Evolutionary conservation across 2,888 invertebrate genomes (phyloP).

Genomic region (Sphinx pinastri): DNA sequence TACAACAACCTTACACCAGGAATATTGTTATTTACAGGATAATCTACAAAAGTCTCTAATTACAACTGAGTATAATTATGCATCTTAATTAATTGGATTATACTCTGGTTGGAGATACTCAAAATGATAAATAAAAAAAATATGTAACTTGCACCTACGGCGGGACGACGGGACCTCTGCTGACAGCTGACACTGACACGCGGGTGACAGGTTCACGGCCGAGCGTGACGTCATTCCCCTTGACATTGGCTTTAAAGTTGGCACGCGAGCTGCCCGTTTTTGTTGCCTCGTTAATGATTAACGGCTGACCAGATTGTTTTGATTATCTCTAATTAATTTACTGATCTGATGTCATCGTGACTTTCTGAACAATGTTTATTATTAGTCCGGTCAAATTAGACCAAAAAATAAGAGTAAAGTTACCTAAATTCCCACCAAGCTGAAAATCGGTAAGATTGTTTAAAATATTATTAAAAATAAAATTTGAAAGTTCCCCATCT

Average conservation of each 20-base stretch:
- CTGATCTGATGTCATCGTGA: not conserved
- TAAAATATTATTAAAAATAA: too few species aligned
- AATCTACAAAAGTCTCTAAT: too few species aligned
- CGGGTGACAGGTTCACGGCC: conserved; percentile 32
- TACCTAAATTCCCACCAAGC: too few species aligned
- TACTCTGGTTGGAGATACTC: too few species aligned
- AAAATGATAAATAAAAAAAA: too few species aligned
- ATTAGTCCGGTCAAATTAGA: too few species aligned
- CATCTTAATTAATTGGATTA: too few species aligned
- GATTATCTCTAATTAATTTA: not conserved
- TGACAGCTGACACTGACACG: conserved; percentile 29
- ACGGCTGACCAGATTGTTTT: conserved; percentile 1
- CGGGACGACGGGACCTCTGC: conserved; percentile 1
- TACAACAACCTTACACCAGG: not conserved
- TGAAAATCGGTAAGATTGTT: too few species aligned
- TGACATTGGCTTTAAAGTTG: conserved; percentile 15
- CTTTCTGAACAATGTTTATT: not conserved
- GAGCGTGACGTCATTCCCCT: conserved; percentile 21
- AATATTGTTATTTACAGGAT: not conserved
- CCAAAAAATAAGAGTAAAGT: too few species aligned
- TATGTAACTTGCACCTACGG: not conserved
- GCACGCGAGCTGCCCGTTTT: conserved; percentile 12
- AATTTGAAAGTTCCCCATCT: too few species aligned
- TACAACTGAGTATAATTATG: too few species aligned
- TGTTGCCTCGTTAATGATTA: conserved; percentile 5